Base-by-base conservation (phyloP, 2,113 vertebrate species). In the Seriola rivoliana region DNA sequence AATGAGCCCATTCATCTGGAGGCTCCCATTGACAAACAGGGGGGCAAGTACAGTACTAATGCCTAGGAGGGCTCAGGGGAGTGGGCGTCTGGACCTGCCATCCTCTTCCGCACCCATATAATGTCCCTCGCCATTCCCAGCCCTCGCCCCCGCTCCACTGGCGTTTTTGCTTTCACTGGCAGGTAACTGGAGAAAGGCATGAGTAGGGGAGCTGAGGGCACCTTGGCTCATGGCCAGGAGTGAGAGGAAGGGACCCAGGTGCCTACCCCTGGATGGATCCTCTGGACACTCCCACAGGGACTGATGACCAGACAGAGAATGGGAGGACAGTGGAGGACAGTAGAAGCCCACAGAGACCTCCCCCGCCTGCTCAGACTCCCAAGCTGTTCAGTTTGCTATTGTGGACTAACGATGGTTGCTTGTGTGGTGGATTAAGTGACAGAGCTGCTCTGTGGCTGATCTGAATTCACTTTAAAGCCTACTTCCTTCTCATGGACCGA, bases 181-280 rank as follows among this genome's bases (percentile, higher is more conserved):
- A 89, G 86, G 95, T 95, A 95, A 96, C 93, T 74, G 80, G 94
- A 95, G 93, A 95, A 79, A 87, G 66, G 67, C 55, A 63, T 68
- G 78, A 85, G 80, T 82, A 87, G 91, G 87, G 82, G 88, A 90
- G 93, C 89, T 69, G 78, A 91, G 91, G 88, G 88, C 85, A 90
- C 71, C 63, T 69, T 94, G 93, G 93, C 88, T 32, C 17, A 6
- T 14, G 17, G 89, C 93, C 91, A 92, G 71, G 74, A 69, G 36
- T 54, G 77, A 86, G 87, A 86, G 80, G 89, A 93, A 76, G 73
- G 84, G 84, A 81, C 86, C 85, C 88, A 80, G 90, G 87, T 92
- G 91, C 89, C 78, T 89, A 71, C 88, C 77, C 68, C 88, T 85
- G 90, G 82, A 93, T 90, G 87, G 83, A 81, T 91, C 82, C 85